Percentiles rank a stretch among this genome's conserved stretches.
phyloP scores from a whole-genome alignment of 2,113 vertebrate species.

The Eptesicus fuscus region DNA sequence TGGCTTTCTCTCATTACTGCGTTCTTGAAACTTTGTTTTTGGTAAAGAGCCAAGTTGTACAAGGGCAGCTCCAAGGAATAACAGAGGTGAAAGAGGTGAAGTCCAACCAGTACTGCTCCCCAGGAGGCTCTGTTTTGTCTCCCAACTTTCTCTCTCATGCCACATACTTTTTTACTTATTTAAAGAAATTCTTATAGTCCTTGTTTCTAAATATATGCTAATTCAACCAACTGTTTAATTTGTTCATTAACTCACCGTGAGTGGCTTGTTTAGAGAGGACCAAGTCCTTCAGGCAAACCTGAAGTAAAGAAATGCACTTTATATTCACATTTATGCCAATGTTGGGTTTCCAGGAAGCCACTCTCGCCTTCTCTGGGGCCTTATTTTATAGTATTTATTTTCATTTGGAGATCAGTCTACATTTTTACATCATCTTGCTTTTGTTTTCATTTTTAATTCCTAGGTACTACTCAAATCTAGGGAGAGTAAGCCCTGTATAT shows the following conservation, averaged over 20 bases:
- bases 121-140: neutral
- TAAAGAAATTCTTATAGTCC: neutral
- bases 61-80: neutral
- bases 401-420: neutral
- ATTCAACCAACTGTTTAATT: neutral
- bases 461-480: neutral
- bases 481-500: neutral
- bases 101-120: neutral
- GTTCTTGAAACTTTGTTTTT: conserved; percentile 27
- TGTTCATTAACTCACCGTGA: neutral
- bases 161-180: neutral
- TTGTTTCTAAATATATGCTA: neutral
- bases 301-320: neutral
- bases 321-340: neutral
- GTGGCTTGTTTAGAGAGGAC: neutral
- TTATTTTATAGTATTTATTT: neutral
- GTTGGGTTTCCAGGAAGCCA: neutral
- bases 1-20: neutral
- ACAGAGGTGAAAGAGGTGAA: neutral
- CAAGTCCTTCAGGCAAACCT: neutral
- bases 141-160: neutral
- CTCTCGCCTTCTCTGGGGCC: neutral
- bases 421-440: neutral
- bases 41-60: neutral
- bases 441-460: neutral